Percentiles rank a stretch among this genome's conserved stretches.
phyloP scores from a whole-genome alignment of 2,797 vertebrate genomes.

The Lindbergichthys nudifrons region DNA sequence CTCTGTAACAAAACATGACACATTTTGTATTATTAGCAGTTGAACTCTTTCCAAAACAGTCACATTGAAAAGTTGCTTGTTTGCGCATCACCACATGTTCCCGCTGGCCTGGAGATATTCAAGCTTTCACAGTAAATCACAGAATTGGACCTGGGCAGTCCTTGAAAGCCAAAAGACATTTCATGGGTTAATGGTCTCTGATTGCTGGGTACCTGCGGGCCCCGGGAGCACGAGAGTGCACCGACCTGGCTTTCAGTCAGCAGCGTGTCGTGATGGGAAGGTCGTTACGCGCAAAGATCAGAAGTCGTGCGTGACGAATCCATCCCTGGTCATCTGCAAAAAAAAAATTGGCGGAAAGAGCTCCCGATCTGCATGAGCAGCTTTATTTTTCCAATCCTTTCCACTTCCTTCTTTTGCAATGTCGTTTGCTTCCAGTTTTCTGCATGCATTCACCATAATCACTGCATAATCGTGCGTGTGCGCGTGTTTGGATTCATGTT shows the following conservation, averaged over 20 bases:
- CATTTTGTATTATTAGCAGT: background rate
- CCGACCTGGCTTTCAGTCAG: constrained; percentile 65
- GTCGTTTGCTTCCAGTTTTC: constrained; percentile 16
- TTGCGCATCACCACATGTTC: background rate
- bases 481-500: constrained; percentile 11
- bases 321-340: background rate
- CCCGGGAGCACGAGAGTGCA: constrained; percentile 25
- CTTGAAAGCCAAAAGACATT: constrained; percentile 24
- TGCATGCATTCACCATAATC: constrained; percentile 36
- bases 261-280: constrained; percentile 49
- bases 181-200: constrained; percentile 57
- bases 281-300: constrained; percentile 52
- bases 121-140: constrained; percentile 1
- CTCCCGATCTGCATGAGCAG: background rate
- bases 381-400: background rate
- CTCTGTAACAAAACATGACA: background rate
- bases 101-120: no score
- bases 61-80: constrained; percentile 32
- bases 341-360: background rate
- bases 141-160: background rate
- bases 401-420: background rate
- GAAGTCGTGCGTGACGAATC: constrained; percentile 43
- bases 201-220: constrained; percentile 32
- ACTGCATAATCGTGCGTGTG: constrained; percentile 7
- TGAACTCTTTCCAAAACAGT: background rate